A percentile compares a stretch with the other conserved stretches of the same genome.
phyloP scores from a whole-genome alignment of 2,888 invertebrate genomes.

The Acrocyrtus sp. region DNA sequence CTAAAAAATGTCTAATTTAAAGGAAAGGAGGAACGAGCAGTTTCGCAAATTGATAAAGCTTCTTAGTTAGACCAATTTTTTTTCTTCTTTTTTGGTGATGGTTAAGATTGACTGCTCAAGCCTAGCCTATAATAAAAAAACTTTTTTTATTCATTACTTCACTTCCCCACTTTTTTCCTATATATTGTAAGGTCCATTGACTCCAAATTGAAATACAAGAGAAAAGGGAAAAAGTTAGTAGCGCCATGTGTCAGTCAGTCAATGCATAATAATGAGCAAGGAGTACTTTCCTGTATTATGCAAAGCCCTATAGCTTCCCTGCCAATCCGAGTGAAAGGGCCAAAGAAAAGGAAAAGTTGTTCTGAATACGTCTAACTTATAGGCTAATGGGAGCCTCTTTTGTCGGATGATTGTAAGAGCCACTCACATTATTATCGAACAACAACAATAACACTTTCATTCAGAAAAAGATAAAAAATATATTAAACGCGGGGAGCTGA shows the following conservation, averaged over 20 bases:
- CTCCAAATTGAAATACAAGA: background rate
- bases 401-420: slow-evolving; percentile 19
- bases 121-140: no score
- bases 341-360: slow-evolving; percentile 6
- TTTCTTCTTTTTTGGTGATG: background rate
- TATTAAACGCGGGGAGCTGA: no score
- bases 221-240: background rate
- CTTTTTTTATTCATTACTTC: no score
- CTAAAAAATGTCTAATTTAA: no score
- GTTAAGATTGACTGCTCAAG: background rate
- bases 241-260: slow-evolving; percentile 1
- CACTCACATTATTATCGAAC: slow-evolving; percentile 18
- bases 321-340: background rate
- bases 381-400: slow-evolving; percentile 31
- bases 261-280: slow-evolving; percentile 5
- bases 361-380: no score
- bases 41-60: no score
- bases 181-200: slow-evolving; percentile 16
- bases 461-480: no score
- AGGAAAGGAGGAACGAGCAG: no score
- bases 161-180: background rate
- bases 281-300: background rate
- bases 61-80: background rate
- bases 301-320: background rate
- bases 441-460: slow-evolving; percentile 24